These are phyloP conservation scores for Axinella damicornis DNA, from an alignment of 37 sponge, comb jelly and placozoan species.

Conservation along the genomic window DNA sequence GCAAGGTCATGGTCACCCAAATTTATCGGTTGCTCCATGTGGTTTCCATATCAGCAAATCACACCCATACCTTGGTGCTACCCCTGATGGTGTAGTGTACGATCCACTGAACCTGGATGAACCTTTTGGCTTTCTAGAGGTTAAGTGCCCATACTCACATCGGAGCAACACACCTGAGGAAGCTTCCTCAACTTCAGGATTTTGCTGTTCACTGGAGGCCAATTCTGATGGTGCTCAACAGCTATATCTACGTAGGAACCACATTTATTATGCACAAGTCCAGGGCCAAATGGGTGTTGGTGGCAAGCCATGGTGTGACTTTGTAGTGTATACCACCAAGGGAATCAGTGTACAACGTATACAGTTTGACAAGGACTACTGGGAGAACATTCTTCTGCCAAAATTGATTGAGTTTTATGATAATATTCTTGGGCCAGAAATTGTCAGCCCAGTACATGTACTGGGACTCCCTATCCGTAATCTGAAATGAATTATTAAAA, in stretches of 20 bases:
- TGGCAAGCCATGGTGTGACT: constrained; percentile 39
- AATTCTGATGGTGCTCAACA: not conserved
- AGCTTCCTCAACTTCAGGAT: constrained; percentile 11
- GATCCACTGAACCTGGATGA: constrained; percentile 28
- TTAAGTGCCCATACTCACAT: constrained; percentile 40
- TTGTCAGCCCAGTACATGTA: constrained; percentile 37
- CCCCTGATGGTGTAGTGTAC: constrained; percentile 59
- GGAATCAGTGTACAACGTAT: constrained; percentile 34
- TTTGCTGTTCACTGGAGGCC: constrained; percentile 7
- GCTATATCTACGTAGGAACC: constrained; percentile 8
- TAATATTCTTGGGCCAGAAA: constrained; percentile 50
- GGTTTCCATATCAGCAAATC: too few relatives aligned
- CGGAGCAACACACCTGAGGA: constrained; percentile 10
- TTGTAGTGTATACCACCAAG: too few relatives aligned
- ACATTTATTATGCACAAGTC: constrained; percentile 39
- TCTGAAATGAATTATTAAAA: too few relatives aligned
- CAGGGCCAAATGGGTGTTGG: constrained; percentile 48
- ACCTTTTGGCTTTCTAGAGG: constrained; percentile 46
- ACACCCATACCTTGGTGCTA: constrained; percentile 42
- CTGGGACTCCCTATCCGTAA: constrained; percentile 35
- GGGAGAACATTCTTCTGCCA: constrained; percentile 22
- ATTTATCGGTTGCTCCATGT: too few relatives aligned
- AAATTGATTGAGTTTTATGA: constrained; percentile 48
- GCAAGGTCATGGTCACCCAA: too few relatives aligned
- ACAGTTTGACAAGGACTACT: constrained; percentile 25